Evolutionary conservation across 2,797 vertebrate genomes (phyloP).

Genomic region (Hippoglossus hippoglossus): DNA sequence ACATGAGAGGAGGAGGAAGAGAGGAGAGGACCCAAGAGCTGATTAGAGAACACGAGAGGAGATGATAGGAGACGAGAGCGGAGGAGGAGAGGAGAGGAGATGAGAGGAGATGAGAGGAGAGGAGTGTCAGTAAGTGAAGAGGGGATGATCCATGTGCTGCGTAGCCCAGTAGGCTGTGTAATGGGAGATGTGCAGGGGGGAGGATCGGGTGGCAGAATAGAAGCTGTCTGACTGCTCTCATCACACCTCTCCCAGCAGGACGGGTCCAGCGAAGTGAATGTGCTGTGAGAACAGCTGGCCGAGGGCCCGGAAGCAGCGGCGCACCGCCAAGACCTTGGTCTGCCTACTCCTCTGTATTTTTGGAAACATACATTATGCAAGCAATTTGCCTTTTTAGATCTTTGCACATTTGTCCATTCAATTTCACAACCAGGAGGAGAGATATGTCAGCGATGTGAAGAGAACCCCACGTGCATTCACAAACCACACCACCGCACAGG

Average conservation of each 20-base stretch:
- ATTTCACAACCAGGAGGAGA: slow-evolving; percentile 55
- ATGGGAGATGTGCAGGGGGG: slow-evolving; percentile 35
- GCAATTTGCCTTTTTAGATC: slow-evolving; percentile 80
- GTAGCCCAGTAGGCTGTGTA: slow-evolving; percentile 43
- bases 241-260: slow-evolving; percentile 70
- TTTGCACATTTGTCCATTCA: slow-evolving; percentile 50
- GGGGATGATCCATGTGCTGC: slow-evolving; percentile 12
- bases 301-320: slow-evolving; percentile 53
- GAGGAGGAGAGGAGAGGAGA: too few species aligned
- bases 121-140: slow-evolving; percentile 3
- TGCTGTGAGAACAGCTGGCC: slow-evolving; percentile 68
- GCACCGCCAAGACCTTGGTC: slow-evolving; percentile 73
- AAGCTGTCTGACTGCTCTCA: slow-evolving; percentile 66
- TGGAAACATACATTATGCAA: slow-evolving; percentile 83
- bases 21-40: too few species aligned
- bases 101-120: slow-evolving; percentile 1
- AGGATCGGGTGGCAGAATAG: slow-evolving; percentile 69
- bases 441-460: slow-evolving; percentile 54
- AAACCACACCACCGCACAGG: slow-evolving; percentile 18
- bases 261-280: slow-evolving; percentile 60
- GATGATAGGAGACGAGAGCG: too few species aligned
- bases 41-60: too few species aligned
- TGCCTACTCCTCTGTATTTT: slow-evolving; percentile 80
- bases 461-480: slow-evolving; percentile 37
- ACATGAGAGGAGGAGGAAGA: too few species aligned